A percentile compares a stretch with the other conserved stretches of the same genome.
These are phyloP conservation scores for Pemphigus obesinymphae DNA, from an alignment of 1,140 invertebrate genomes.

Conservation along the genomic window DNA sequence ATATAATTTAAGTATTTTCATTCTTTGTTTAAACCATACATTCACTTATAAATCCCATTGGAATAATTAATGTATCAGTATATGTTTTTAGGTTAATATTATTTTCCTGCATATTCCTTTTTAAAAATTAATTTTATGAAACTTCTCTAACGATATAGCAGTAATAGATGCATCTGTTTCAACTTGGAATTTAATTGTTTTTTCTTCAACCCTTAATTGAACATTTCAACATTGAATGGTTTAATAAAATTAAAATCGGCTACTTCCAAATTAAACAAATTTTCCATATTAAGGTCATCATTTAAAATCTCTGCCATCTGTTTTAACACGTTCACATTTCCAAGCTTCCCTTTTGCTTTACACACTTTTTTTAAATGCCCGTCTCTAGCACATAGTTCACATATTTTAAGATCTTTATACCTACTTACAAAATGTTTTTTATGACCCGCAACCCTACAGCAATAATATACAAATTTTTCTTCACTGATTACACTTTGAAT, in stretches of 20 bases:
- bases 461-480: background rate
- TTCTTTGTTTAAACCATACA: too few species aligned
- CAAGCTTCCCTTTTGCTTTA: background rate
- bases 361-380: background rate
- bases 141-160: background rate
- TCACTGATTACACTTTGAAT: background rate
- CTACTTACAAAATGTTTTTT: background rate
- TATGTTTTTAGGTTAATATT: too few species aligned
- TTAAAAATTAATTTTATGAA: too few species aligned
- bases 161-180: background rate
- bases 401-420: too few species aligned
- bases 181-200: background rate
- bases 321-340: background rate
- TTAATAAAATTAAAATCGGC: background rate
- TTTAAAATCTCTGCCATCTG: background rate
- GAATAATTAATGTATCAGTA: too few species aligned
- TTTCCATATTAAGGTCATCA: conserved; percentile 10
- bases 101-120: too few species aligned
- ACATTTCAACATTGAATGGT: background rate
- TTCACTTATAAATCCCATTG: too few species aligned
- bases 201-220: too few species aligned
- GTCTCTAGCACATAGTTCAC: background rate
- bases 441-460: background rate
- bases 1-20: too few species aligned
- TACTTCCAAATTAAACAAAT: background rate